These are phyloP conservation scores for Megalops cyprinoides DNA, from an alignment of 2,797 vertebrate species.

Conservation along the genomic window DNA sequence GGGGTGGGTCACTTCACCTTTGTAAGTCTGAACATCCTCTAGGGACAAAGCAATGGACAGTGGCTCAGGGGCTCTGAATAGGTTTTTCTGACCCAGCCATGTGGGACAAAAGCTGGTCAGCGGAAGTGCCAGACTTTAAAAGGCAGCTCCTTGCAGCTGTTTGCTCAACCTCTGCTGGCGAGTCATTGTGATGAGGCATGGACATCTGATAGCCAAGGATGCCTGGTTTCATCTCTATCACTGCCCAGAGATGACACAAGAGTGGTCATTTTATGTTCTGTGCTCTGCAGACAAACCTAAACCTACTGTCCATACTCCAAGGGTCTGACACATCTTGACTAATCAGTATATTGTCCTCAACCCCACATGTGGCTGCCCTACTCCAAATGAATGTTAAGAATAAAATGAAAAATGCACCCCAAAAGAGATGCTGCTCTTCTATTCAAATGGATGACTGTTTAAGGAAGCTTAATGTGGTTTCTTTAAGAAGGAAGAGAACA, in stretches of 20 bases:
- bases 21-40: conserved; percentile 43
- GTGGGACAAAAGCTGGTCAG: conserved; percentile 1
- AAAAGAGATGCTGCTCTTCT: neutral
- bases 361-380: no score
- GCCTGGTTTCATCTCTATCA: no score
- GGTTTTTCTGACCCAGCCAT: conserved; percentile 40
- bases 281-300: no score
- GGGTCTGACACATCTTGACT: no score
- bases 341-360: neutral
- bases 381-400: neutral
- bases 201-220: no score
- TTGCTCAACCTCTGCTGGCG: neutral
- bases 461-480: neutral
- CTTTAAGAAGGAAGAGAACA: no score
- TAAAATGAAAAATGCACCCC: neutral
- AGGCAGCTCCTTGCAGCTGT: neutral
- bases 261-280: no score
- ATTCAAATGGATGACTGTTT: neutral
- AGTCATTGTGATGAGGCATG: no score
- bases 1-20: conserved; percentile 66
- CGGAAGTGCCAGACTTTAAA: neutral
- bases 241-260: no score
- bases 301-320: no score
- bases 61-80: conserved; percentile 40
- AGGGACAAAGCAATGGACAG: conserved; percentile 7